These are phyloP conservation scores for Phallusia fumigata DNA, from an alignment of 23 tunicate species.

Conservation along the genomic window DNA sequence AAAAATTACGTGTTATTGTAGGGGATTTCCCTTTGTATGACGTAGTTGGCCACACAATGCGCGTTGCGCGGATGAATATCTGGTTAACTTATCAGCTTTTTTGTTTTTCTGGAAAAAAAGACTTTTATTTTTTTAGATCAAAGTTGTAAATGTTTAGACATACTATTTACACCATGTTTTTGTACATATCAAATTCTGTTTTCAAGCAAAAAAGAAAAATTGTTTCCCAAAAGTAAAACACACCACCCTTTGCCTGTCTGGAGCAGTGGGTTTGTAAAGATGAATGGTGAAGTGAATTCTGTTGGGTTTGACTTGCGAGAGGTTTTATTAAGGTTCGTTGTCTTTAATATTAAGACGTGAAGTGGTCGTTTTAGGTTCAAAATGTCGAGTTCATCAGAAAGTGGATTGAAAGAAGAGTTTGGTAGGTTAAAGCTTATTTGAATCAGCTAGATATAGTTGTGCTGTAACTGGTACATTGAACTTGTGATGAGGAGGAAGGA, in stretches of 20 bases:
- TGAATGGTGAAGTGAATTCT: constrained; percentile 6
- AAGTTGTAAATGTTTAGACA: neutral
- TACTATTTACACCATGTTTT: no score
- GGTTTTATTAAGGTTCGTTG: neutral
- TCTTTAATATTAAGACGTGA: no score
- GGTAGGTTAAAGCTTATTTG: neutral
- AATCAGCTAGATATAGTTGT: neutral
- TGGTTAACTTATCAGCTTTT: neutral
- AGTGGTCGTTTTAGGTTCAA: no score
- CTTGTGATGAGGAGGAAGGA: neutral
- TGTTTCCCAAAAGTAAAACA: neutral
- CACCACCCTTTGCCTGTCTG: neutral
- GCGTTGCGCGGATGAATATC: constrained; percentile 2
- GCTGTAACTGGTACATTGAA: neutral
- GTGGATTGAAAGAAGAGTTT: neutral
- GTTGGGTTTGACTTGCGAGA: neutral
- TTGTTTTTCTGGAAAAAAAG: neutral
- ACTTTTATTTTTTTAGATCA: neutral
- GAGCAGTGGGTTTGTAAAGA: neutral
- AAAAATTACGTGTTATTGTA: no score
- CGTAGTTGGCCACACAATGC: neutral
- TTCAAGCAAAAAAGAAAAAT: no score
- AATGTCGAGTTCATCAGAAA: neutral
- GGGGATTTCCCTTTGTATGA: neutral
- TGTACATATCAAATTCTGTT: no score